Percentiles rank a stretch among this genome's conserved stretches.
Conservation (phyloP, 1,140 invertebrate genomes). For the Euwallacea fornicatus region DNA sequence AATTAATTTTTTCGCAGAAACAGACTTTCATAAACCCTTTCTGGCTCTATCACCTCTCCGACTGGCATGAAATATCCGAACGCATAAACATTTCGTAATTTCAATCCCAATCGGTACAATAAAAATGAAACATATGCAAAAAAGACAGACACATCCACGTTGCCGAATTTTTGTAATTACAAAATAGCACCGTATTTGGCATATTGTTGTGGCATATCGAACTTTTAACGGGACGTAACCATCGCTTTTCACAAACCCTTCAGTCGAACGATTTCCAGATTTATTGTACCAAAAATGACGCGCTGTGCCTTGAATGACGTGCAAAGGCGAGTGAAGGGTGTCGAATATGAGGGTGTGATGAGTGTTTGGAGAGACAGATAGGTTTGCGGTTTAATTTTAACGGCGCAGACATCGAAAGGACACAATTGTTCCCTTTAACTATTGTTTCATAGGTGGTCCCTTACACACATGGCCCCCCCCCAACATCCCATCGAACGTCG, state of each 20-base stretch:
- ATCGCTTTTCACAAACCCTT: conserved; percentile 38
- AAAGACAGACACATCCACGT: background rate
- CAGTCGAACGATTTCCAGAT: conserved; percentile 38
- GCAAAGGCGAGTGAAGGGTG: conserved; percentile 37
- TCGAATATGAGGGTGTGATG: conserved; percentile 36
- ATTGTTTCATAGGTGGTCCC: conserved; percentile 19
- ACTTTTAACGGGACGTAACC: conserved; percentile 28
- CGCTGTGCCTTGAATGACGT: conserved; percentile 38
- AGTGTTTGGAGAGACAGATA: conserved; percentile 37
- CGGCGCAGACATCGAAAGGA: conserved; percentile 25
- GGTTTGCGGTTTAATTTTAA: conserved; percentile 36
- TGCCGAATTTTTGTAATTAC: conserved; percentile 23
- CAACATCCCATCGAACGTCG: background rate
- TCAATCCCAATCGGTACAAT: background rate
- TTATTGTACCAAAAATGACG: conserved; percentile 42
- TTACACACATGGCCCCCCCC: background rate
- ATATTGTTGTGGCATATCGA: conserved; percentile 31
- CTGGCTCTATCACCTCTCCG: no score
- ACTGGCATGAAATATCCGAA: background rate
- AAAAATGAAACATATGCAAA: background rate
- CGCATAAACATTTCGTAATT: background rate
- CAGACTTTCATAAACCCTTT: no score
- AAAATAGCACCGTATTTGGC: conserved; percentile 24
- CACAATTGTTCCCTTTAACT: conserved; percentile 29
- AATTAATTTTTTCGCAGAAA: no score